These are phyloP conservation scores for Peromyscus californicus DNA, from an alignment of 2,113 vertebrate species.

Conservation along the genomic window DNA sequence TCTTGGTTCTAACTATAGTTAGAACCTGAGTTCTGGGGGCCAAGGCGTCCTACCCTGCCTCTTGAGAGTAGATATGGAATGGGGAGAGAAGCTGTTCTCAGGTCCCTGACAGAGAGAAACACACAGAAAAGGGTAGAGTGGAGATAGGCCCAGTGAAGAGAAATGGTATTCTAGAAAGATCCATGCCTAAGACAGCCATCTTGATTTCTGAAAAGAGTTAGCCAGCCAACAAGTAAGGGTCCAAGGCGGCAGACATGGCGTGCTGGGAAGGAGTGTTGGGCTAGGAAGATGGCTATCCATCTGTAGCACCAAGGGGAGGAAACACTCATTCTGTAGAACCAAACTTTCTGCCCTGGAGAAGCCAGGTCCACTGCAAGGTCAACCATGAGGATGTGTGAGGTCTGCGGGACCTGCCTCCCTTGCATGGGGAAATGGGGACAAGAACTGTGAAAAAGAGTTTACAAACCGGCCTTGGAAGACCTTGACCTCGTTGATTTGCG, in stretches of 20 bases:
- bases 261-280: not conserved
- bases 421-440: not conserved
- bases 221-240: not conserved
- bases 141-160: not conserved
- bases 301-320: rapidly evolving
- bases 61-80: rapidly evolving
- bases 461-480: conserved; percentile 69
- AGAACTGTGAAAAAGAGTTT: not conserved
- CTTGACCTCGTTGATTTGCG: conserved; percentile 92
- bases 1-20: not conserved
- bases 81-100: not conserved
- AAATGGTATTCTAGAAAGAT: not conserved
- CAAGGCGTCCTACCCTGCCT: rapidly evolving
- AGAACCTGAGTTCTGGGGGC: not conserved
- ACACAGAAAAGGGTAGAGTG: not conserved
- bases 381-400: rapidly evolving
- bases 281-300: rapidly evolving
- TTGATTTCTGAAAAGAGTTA: not conserved
- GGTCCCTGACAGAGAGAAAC: not conserved
- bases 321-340: rapidly evolving
- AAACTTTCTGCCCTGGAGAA: no score
- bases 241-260: rapidly evolving
- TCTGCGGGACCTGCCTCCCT: not conserved
- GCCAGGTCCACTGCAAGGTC: not conserved
- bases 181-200: not conserved